Conservation (phyloP, 2,888 invertebrate genomes). For the Tetranychus truncatus region DNA sequence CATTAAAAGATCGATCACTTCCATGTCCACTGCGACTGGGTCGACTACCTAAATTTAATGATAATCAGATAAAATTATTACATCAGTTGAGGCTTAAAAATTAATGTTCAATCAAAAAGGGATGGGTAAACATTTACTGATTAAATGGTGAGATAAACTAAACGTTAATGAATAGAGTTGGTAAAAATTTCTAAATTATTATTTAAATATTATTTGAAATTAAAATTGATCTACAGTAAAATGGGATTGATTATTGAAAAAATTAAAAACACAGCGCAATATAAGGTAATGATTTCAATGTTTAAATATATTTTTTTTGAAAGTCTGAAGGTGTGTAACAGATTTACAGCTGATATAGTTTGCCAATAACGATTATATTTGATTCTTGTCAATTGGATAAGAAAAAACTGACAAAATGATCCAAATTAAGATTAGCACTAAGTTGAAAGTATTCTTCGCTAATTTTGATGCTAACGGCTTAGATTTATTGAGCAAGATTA, state of each 20-base stretch:
- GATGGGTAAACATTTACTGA: background rate
- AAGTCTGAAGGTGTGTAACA: background rate
- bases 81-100: background rate
- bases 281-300: background rate
- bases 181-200: background rate
- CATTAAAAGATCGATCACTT: conserved; percentile 1
- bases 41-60: background rate
- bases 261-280: background rate
- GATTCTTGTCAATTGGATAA: background rate
- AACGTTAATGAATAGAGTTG: background rate
- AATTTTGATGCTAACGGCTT: background rate
- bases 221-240: too few species aligned
- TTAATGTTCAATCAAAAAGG: background rate
- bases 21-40: background rate
- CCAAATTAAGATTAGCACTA: background rate
- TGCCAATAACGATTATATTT: background rate
- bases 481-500: background rate
- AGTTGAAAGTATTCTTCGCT: background rate
- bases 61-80: background rate
- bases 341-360: background rate
- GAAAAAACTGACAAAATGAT: background rate
- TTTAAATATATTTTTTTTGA: background rate
- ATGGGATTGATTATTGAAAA: background rate
- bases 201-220: too few species aligned
- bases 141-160: background rate